These are phyloP conservation scores for Megastigmus dorsalis DNA, from an alignment of 2,888 invertebrate species.

Conservation along the genomic window DNA sequence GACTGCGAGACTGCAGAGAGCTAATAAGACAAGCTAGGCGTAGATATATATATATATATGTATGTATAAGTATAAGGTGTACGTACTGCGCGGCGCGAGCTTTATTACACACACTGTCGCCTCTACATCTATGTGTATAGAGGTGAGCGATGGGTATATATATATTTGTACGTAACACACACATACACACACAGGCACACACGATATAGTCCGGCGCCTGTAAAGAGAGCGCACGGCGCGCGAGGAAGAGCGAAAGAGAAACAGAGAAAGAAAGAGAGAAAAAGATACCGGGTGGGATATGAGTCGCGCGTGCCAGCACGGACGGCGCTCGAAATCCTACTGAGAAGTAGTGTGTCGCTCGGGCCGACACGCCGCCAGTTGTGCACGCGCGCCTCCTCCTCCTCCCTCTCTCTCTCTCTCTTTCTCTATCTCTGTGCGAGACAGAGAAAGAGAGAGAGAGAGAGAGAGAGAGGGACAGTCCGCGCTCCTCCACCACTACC, in stretches of 20 bases:
- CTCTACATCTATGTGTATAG: too few species aligned
- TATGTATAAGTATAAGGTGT: too few species aligned
- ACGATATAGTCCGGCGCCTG: too few species aligned
- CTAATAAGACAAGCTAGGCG: background rate
- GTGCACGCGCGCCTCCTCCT: background rate
- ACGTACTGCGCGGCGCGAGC: conserved; percentile 24
- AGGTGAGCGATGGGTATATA: conserved; percentile 7
- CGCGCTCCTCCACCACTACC: too few species aligned
- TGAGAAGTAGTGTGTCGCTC: conserved; percentile 30
- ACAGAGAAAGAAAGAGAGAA: conserved; percentile 40
- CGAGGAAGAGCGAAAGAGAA: conserved; percentile 9
- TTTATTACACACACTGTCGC: conserved; percentile 16
- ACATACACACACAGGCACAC: too few species aligned
- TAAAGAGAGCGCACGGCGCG: too few species aligned
- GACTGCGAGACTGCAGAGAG: too few species aligned
- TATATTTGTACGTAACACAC: conserved; percentile 1
- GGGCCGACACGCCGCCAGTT: background rate
- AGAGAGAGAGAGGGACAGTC: conserved; percentile 36
- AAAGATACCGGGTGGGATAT: conserved; percentile 36
- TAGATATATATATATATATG: conserved; percentile 10
- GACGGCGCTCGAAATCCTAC: conserved; percentile 57
- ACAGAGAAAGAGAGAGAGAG: conserved; percentile 9
- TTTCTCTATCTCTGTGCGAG: conserved; percentile 11
- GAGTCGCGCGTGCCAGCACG: conserved; percentile 53
- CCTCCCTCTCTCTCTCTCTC: background rate